Base-by-base conservation (phyloP, 2,797 vertebrate genomes). In the Craterocephalus amniculus region DNA sequence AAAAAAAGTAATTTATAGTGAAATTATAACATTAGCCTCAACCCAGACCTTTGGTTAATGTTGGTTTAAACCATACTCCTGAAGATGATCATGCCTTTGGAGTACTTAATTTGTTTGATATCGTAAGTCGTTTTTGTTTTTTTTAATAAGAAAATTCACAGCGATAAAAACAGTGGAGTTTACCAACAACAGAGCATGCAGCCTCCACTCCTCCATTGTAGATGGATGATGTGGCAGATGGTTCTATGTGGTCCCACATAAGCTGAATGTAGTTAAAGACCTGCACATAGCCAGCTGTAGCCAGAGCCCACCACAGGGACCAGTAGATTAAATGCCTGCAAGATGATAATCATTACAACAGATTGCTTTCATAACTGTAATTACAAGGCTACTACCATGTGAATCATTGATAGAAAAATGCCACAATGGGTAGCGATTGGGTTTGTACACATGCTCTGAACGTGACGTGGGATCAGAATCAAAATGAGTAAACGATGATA, bases 161-260 rank as follows among this genome's bases (percentile, higher is more conserved):
- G 43, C 8, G 2, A 43, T 32, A 32, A 60, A 52, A 72, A 32
- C 8, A 14, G 14, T 59, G 16, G 20, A 32, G n/a, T 60, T 86
- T 80, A 95, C 93, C 94, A 40, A 91, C 87, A 59, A 95, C 86
- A 49, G 89, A 90, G 71, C 92, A 92, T 0, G 69, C 78, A n/a
- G 93, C 93, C 66, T 95, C 94, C 0, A 94, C 94, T 22, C 80
- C 93, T 45, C 94, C 94, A 1, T 94, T 95, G 80, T 94, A 95
- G 65, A 94, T 76, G 12, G 90, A 86, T 11, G 93, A 88, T 6
- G 88, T 90, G 27, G 88, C 80, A 43, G 94, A 94, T 35, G 94
- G 91, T 68, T 91, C 91, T 63, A 94, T 88, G 57, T 92, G 88
- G 77, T 94, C 79, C 93, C 93, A 94, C 77, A 92, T 89, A 1